Evolutionary conservation across 1,140 invertebrate genomes (phyloP).

Genomic region (Schmidtea mediterranea): DNA sequence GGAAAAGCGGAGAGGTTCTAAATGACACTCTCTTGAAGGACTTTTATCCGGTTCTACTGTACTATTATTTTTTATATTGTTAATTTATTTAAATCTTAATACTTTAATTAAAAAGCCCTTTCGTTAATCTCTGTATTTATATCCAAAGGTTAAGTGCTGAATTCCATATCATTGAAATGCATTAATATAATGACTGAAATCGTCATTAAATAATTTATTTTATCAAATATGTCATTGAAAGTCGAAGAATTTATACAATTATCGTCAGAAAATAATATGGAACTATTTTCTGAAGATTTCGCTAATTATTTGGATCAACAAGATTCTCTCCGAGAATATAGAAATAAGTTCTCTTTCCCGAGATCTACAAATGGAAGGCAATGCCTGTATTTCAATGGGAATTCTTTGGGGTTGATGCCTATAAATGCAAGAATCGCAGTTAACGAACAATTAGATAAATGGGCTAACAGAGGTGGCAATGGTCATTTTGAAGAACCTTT

Average conservation of each 20-base stretch:
- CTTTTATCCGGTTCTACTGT: no score
- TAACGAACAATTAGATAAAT: background rate
- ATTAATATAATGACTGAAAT: background rate
- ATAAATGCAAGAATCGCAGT: slow-evolving; percentile 9
- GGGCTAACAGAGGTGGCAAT: slow-evolving; percentile 17
- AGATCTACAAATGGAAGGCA: slow-evolving; percentile 24
- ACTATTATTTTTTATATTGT: no score
- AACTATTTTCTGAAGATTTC: background rate
- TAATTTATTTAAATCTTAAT: no score
- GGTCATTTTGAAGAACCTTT: slow-evolving; percentile 27
- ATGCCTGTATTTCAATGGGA: slow-evolving; percentile 33
- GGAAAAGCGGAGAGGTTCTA: no score
- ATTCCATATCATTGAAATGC: no score
- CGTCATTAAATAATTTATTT: background rate
- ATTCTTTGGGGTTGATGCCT: slow-evolving; percentile 33
- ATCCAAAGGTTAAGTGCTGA: background rate
- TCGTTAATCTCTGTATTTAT: background rate
- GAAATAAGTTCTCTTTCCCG: background rate
- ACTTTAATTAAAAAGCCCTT: background rate
- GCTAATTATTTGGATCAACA: background rate
- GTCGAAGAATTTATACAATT: background rate
- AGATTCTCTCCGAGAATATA: background rate
- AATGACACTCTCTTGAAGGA: no score
- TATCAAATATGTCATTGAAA: background rate
- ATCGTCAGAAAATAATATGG: background rate